phyloP scores from a whole-genome alignment of 2,113 vertebrate genomes.

The Stegostoma tigrinum region DNA sequence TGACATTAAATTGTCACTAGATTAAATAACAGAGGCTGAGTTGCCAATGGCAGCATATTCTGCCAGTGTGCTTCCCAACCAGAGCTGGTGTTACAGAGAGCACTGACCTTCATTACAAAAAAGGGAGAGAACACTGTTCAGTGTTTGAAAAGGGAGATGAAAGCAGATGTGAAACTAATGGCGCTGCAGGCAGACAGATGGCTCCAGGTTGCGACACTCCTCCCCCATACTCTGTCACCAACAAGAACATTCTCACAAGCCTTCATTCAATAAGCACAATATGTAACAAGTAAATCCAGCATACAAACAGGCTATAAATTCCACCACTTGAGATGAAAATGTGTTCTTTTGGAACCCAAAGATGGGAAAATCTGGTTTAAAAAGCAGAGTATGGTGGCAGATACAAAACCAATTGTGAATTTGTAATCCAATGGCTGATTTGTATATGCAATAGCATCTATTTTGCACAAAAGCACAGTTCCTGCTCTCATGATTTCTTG shows the following conservation, averaged over 20 bases:
- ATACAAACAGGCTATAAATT: no score
- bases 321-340: neutral
- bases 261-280: neutral
- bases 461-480: neutral
- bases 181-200: neutral
- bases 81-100: neutral
- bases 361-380: neutral
- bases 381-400: neutral
- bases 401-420: neutral
- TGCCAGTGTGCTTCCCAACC: neutral
- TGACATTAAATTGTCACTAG: neutral
- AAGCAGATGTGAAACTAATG: constrained; percentile 20
- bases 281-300: neutral
- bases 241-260: neutral
- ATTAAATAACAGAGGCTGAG: neutral
- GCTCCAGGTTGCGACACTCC: neutral
- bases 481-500: neutral
- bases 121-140: neutral
- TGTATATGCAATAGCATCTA: neutral
- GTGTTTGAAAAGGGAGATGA: neutral
- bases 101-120: neutral
- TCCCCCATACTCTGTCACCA: neutral
- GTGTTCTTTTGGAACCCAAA: neutral
- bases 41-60: neutral
- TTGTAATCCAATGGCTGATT: neutral